phyloP scores from a whole-genome alignment of 2,113 vertebrate species.

The Raja brachyura region DNA sequence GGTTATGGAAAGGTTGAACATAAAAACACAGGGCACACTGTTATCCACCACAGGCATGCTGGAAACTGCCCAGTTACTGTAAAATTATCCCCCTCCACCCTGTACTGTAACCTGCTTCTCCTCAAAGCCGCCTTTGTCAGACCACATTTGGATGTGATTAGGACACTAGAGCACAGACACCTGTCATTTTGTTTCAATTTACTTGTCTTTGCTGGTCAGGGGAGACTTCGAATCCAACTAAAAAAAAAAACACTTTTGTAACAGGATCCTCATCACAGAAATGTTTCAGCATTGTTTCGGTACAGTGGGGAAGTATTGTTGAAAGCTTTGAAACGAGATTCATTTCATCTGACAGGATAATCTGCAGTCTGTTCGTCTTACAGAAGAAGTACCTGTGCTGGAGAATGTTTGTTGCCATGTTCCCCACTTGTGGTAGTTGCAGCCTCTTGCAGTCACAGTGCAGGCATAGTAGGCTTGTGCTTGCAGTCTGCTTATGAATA shows the following conservation, averaged over 20 bases:
- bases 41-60: background rate
- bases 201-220: background rate
- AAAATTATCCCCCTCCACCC: slow-evolving; percentile 30
- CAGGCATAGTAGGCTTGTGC: background rate
- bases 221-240: background rate
- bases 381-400: background rate
- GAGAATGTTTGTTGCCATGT: background rate
- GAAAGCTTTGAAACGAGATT: slow-evolving; percentile 53
- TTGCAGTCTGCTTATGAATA: background rate
- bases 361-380: slow-evolving; percentile 16
- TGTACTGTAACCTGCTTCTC: background rate
- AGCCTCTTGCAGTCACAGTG: background rate
- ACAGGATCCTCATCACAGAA: slow-evolving; percentile 40
- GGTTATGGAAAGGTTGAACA: slow-evolving; percentile 25
- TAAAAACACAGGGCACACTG: background rate
- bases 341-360: slow-evolving; percentile 39
- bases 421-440: background rate
- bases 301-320: slow-evolving; percentile 50
- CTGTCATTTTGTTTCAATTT: slow-evolving; percentile 31
- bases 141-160: slow-evolving; percentile 21
- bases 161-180: slow-evolving; percentile 31
- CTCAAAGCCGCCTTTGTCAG: background rate
- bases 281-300: slow-evolving; percentile 46
- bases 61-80: slow-evolving; percentile 2
- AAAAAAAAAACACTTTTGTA: slow-evolving; percentile 41